Evolutionary conservation across 2,797 vertebrate species (phyloP), one percentile per base, ranked within the genome.

Genomic region (Pterois miles): DNA sequence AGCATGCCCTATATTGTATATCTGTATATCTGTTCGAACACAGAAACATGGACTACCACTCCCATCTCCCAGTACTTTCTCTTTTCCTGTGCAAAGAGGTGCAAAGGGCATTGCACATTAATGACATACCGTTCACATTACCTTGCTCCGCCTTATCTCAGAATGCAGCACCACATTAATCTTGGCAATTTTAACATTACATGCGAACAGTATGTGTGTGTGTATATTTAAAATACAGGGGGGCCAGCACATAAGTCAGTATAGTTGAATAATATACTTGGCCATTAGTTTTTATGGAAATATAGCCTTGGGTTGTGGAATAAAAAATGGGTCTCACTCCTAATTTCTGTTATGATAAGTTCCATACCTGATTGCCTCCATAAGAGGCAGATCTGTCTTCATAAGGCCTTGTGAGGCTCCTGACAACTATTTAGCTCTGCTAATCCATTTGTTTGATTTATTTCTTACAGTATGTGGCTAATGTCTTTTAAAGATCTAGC

Each of bases 311-410:
- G 91, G 93, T 92, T 89, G 87, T 89, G 86, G 86, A 86, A 94
- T 94, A 94, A 94, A 91, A 91, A 95, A 94, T 93, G 88, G 89
- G 86, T 86, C 89, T 86, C 83, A 87, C 79, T 93, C 92, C 93
- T 95, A 94, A 95, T 95, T 95, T 94, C 89, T 95, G 92, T 94
- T 95, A 95, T 94, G 92, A 93, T 95, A 95, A 94, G 92, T 95
- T 93, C 93, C 91, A 94, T 92, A 94, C 92, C 91, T 94, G 93
- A 95, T 95, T 94, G 93, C 91, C 92, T 88, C 91, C 88, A 86
- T 90, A 91, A 93, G 90, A 91, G 86, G 82, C 80, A 94, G 89
- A 95, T 95, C 92, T 80, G 90, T 95, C 93, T 95, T 95, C 91
- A 94, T 95, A 90, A 92, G 88, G 89, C 81, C 80, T 87, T 81